Evolutionary conservation across 2,797 vertebrate genomes (phyloP), one percentile per base, ranked within the genome.

Genomic region (Eurystomus glaucurus): DNA sequence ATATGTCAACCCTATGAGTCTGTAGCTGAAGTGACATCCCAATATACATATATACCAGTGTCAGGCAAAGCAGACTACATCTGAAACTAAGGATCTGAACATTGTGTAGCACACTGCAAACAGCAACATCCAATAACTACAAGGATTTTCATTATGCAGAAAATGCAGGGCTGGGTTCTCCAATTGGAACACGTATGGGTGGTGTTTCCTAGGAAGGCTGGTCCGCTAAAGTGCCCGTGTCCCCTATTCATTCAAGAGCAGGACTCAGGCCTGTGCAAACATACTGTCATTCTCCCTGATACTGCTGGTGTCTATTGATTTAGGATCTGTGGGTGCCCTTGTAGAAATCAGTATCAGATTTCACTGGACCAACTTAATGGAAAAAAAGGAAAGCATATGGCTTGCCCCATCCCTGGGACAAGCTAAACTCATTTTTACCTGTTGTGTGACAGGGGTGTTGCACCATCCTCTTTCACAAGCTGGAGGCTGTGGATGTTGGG

Each of bases 401-500:
- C 6, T 87, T 71, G 86, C 25, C 25, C 81, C 6, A 13, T 43
- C 50, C 28, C 22, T 41, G 23, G 29, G 61, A 70, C 55, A 74
- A 74, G n/a, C 45, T 82, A 9, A 68, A 64, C 21, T 60, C 50
- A 37, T 39, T 45, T 26, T 70, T 23, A 10, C 1, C 0, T 31
- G 29, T 18, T 78, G 35, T 50, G 28, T 64, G 71, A n/a, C 41
- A 71, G 65, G 39, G 76, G 8, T 5, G 1, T 54, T 46, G 46
- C 25, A 31, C 15, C 45, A 20, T 25, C 9, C 31, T n/a, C 33
- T 91, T 86, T 70, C 61, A 60, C 35, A 41, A 37, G 60, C 45
- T 0, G 1, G 43, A 57, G 58, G 61, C 54, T 57, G 54, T 2
- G 0, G 28, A 1, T 21, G 31, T 15, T 0, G 0, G 41, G 14